Evolutionary conservation across 1,140 invertebrate genomes (phyloP).

Genomic region (Microplitis mediator): DNA sequence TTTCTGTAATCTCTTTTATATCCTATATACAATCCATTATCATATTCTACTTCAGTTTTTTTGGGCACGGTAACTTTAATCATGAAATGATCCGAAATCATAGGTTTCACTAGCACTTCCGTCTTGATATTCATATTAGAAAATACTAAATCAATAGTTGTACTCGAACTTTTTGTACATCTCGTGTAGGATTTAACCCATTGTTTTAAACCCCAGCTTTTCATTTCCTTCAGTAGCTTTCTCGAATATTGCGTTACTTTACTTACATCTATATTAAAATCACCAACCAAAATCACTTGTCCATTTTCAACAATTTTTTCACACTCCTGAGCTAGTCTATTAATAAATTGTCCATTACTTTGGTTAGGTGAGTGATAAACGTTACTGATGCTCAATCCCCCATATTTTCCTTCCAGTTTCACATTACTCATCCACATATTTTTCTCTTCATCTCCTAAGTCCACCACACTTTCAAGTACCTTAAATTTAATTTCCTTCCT

Average conservation of each 20-base stretch:
- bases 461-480: background rate
- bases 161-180: constrained; percentile 5
- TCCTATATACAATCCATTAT: background rate
- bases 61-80: background rate
- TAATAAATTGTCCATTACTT: constrained; percentile 4
- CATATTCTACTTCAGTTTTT: background rate
- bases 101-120: background rate
- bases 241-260: constrained; percentile 11
- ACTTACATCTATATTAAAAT: constrained; percentile 16
- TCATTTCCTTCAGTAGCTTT: constrained; percentile 9
- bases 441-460: background rate
- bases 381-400: background rate
- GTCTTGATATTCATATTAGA: background rate
- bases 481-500: constrained; percentile 1
- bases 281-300: background rate
- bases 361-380: constrained; percentile 6
- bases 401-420: background rate
- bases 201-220: constrained; percentile 6
- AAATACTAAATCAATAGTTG: constrained; percentile 24
- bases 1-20: constrained; percentile 4
- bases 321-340: background rate
- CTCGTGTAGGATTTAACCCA: background rate
- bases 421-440: constrained; percentile 7
- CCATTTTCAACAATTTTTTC: constrained; percentile 4
- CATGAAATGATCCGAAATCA: constrained; percentile 23